A percentile compares a stretch with the other conserved stretches of the same genome.
phyloP scores from a whole-genome alignment of 2,888 invertebrate genomes.

The Drosophila prostipennis region DNA sequence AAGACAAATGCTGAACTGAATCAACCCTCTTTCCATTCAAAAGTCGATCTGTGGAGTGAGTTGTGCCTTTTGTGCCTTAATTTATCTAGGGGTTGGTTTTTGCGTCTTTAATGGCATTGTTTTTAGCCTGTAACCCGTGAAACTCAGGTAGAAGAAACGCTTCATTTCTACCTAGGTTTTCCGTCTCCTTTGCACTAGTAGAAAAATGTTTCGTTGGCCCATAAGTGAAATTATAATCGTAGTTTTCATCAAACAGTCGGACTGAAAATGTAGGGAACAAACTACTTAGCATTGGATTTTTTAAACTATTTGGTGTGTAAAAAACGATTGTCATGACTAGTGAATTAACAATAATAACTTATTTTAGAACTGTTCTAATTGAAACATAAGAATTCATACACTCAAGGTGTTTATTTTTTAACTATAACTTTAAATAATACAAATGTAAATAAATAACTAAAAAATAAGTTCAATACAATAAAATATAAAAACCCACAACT shows the following conservation, averaged over 20 bases:
- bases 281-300: too few relatives aligned
- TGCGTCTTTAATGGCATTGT: constrained; percentile 34
- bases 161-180: constrained; percentile 55
- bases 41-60: constrained; percentile 9
- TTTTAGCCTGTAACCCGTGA: constrained; percentile 2
- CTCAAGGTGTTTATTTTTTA: too few relatives aligned
- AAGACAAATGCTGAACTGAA: constrained; percentile 12
- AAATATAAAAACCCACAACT: too few relatives aligned
- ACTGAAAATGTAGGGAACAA: not conserved
- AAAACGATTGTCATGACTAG: too few relatives aligned
- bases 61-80: constrained; percentile 64
- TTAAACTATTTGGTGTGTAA: too few relatives aligned
- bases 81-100: constrained; percentile 72
- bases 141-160: constrained; percentile 55
- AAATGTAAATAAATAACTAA: too few relatives aligned
- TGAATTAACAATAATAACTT: too few relatives aligned
- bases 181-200: constrained; percentile 11
- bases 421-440: too few relatives aligned
- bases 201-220: constrained; percentile 2
- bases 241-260: constrained; percentile 20
- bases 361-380: too few relatives aligned
- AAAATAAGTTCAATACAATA: too few relatives aligned
- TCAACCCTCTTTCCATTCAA: constrained; percentile 26
- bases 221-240: constrained; percentile 10
- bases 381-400: too few relatives aligned